Evolutionary conservation across 2,888 invertebrate genomes (phyloP).

Genomic region (Metallyticus violacea): DNA sequence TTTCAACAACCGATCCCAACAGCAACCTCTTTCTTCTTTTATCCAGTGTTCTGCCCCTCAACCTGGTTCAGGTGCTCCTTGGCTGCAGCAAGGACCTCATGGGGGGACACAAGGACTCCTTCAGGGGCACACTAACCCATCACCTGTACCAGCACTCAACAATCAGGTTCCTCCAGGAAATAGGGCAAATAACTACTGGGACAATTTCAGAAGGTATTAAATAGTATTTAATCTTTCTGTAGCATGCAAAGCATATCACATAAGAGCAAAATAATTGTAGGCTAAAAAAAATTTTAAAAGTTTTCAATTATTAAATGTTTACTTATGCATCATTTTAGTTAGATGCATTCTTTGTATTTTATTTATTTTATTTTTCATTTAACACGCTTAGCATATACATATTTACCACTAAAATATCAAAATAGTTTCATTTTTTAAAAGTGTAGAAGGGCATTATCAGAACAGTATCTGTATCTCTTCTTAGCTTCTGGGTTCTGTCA

Average conservation of each 20-base stretch:
- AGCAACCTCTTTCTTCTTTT: conserved; percentile 20
- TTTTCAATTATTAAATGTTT: neutral
- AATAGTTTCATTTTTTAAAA: too few relatives aligned
- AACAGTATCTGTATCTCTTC: too few relatives aligned
- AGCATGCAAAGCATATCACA: too few relatives aligned
- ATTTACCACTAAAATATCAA: too few relatives aligned
- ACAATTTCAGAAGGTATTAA: conserved; percentile 88
- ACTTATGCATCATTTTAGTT: neutral
- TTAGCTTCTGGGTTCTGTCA: too few relatives aligned
- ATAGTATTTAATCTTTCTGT: too few relatives aligned
- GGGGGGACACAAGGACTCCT: conserved; percentile 16
- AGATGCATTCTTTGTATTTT: neutral
- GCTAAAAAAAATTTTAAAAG: neutral
- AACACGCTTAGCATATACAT: too few relatives aligned
- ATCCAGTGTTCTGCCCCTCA: conserved; percentile 18
- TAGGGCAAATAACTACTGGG: conserved; percentile 91
- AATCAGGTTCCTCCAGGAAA: conserved; percentile 90
- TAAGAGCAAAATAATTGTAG: neutral
- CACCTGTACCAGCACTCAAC: conserved; percentile 59
- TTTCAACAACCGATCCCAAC: conserved; percentile 18
- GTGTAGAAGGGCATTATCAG: too few relatives aligned
- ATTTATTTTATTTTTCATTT: neutral
- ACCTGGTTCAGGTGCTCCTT: conserved; percentile 21
- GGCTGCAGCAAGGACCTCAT: conserved; percentile 20
- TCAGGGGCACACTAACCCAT: neutral